Base-by-base conservation (phyloP, 2,113 vertebrate species). In the Phoxinus phoxinus region DNA sequence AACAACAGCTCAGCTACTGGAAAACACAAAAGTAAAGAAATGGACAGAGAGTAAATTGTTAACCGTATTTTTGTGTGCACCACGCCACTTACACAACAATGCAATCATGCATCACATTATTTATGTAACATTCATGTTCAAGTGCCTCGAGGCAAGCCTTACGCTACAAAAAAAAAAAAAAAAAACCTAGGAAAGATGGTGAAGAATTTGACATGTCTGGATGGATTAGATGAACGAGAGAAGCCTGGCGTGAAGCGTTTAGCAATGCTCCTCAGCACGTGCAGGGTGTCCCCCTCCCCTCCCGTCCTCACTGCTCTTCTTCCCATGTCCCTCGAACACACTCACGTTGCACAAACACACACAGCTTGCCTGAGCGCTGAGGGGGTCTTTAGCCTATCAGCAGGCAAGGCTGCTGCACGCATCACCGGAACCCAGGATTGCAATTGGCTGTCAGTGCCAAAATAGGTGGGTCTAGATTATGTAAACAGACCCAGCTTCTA, bases 401-500 rank as follows among this genome's bases (percentile, higher is more conserved):
- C 56, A 7, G 48, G 58, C 86, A 84, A 37, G 78, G 53, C 72
- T 74, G 72, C 76, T 51, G 19, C 25, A 76, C 8, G 80, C 87
- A 85, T 92, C 87, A 90, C 51, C 63, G 61, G 73, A 83, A 85
- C 21, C 9, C 32, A 53, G 51, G 7, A 21, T 41, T 25, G 27
- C 80, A 32, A 91, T 90, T 91, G 86, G 90, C 77, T 85, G 72
- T 48, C 30, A 3, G 23, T n/a, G 37, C 35, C 75, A 85, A 80
- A 81, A 87, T 37, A 83, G 89, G 86, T 72, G 84, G 89, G 86
- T 30, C 27, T 11, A 30, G 35, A 85, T 94, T 92, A 93, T 89
- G 87, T 93, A 94, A 94, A 94, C 92, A 93, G 87, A 83, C 48
- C 46, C 84, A 84, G 58, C 84, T 74, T 86, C 35, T 61, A 78